Conservation (phyloP, 2,888 invertebrate genomes). For the Noctuana brunneofusca region DNA sequence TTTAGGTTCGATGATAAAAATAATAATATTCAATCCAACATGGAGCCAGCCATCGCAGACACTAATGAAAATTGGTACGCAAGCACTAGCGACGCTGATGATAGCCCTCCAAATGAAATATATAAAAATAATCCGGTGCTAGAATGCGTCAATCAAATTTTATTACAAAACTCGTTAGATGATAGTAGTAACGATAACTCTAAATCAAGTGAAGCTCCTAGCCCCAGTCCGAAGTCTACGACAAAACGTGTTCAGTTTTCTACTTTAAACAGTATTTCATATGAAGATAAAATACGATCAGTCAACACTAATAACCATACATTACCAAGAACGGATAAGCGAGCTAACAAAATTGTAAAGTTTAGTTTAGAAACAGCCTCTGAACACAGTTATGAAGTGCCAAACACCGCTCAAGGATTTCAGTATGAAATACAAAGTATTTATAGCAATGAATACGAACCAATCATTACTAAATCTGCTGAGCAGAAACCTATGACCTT, state of each 20-base stretch:
- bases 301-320: conserved; percentile 57
- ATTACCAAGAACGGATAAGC: conserved; percentile 72
- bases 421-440: conserved; percentile 85
- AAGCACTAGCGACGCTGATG: conserved; percentile 90
- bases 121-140: conserved; percentile 92
- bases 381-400: conserved; percentile 85
- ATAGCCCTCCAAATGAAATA: conserved; percentile 86
- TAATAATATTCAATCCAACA: conserved; percentile 59
- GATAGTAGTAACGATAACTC: conserved; percentile 80
- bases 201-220: conserved; percentile 74
- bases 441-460: conserved; percentile 89
- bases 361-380: conserved; percentile 79
- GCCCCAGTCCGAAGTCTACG: conserved; percentile 76
- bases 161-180: conserved; percentile 88
- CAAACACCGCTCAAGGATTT: conserved; percentile 79
- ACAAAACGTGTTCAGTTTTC: conserved; percentile 85
- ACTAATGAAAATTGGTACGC: conserved; percentile 91
- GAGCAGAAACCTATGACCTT: conserved; percentile 64
- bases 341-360: conserved; percentile 78
- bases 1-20: conserved; percentile 64
- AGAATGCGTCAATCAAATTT: conserved; percentile 93
- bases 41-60: conserved; percentile 64
- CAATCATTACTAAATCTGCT: conserved; percentile 82
- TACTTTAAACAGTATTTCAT: conserved; percentile 84
- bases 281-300: conserved; percentile 72